Evolutionary conservation across 2,888 invertebrate genomes (phyloP).

Genomic region (Lepas anatifera): DNA sequence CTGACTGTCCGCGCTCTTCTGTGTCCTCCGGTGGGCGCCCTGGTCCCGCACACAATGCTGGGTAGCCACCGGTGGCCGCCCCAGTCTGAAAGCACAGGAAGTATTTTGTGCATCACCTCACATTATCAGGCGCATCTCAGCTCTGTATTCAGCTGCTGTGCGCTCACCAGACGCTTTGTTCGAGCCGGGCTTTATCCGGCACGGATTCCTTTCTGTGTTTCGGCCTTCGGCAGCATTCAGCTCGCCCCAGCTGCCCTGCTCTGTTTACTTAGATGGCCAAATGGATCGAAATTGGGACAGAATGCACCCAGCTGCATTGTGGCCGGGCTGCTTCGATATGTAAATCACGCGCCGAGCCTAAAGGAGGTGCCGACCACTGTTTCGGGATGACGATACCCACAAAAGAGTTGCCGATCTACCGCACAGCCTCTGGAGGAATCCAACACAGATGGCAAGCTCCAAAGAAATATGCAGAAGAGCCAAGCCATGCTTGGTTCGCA

Average conservation of each 20-base stretch:
- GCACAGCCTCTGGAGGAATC: no score
- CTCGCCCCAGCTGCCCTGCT: neutral
- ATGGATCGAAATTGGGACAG: conserved; percentile 9
- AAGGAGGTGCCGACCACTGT: neutral
- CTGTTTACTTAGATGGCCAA: conserved; percentile 11
- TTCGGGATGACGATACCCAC: neutral
- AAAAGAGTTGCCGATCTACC: neutral
- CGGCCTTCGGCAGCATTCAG: neutral
- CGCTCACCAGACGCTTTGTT: neutral
- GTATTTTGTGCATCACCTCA: conserved; percentile 10
- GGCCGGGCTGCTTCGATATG: neutral
- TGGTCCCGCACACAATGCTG: neutral
- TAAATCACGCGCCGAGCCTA: neutral
- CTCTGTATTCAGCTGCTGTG: neutral
- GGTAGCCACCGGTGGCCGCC: no score
- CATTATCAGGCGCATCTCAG: conserved; percentile 6
- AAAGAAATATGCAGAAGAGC: no score
- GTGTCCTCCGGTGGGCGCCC: no score
- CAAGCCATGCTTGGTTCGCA: no score
- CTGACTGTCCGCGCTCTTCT: no score
- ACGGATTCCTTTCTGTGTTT: neutral
- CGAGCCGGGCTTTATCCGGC: neutral
- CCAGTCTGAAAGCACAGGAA: conserved; percentile 4
- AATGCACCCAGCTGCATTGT: neutral
- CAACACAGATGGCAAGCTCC: no score